Evolutionary conservation across 2,888 invertebrate species (phyloP).

Genomic region (Orchesellides sinensis): DNA sequence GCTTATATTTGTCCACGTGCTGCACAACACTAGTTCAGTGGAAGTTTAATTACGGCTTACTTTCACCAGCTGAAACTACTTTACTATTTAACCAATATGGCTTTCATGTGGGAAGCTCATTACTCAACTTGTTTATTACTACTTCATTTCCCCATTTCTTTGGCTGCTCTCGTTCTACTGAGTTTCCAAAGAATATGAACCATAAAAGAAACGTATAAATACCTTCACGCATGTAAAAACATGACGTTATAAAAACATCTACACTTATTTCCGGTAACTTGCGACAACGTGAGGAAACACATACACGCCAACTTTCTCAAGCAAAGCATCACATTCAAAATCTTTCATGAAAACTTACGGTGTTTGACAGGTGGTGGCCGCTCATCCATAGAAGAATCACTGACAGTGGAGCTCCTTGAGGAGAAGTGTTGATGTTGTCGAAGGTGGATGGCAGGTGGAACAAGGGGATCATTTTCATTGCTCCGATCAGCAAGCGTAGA

Average conservation of each 20-base stretch:
- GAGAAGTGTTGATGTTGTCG: conserved; percentile 64
- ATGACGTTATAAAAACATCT: background rate
- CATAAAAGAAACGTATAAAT: background rate
- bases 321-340: background rate
- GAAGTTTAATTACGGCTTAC: too few relatives aligned
- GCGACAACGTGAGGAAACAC: too few relatives aligned
- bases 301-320: background rate
- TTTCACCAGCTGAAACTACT: too few relatives aligned
- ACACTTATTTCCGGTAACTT: background rate
- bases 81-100: too few relatives aligned
- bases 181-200: background rate
- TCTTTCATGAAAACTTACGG: conserved; percentile 26
- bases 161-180: too few relatives aligned
- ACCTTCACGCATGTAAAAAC: too few relatives aligned
- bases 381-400: conserved; percentile 64
- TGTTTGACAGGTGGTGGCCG: conserved; percentile 56
- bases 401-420: conserved; percentile 65
- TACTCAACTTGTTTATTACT: too few relatives aligned
- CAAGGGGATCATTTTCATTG: conserved; percentile 55
- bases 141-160: too few relatives aligned
- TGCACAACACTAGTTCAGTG: too few relatives aligned
- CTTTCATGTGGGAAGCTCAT: too few relatives aligned
- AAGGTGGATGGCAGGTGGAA: conserved; percentile 41
- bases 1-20: too few relatives aligned
- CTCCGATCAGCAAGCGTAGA: conserved; percentile 29